These are phyloP conservation scores for Sylvilagus bachmani DNA, from an alignment of 2,113 vertebrate species.

Conservation along the genomic window DNA sequence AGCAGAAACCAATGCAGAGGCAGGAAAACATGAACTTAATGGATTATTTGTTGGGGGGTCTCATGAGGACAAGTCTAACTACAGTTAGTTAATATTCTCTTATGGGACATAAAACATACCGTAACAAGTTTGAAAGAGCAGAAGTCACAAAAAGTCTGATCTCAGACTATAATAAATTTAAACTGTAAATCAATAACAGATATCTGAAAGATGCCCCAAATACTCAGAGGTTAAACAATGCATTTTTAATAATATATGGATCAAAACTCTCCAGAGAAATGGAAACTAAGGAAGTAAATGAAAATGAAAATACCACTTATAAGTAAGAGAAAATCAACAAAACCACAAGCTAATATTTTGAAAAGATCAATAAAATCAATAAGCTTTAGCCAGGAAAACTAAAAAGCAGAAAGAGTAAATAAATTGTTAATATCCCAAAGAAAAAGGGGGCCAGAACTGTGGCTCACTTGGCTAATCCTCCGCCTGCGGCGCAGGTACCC, in stretches of 20 bases:
- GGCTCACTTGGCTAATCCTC: too few species aligned
- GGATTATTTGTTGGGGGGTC: not conserved
- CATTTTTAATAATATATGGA: not conserved
- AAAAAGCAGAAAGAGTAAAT: not conserved
- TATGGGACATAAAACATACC: not conserved
- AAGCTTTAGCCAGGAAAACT: not conserved
- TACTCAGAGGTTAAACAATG: not conserved
- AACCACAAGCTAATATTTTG: not conserved
- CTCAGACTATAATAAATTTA: not conserved
- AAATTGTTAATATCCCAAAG: constrained; percentile 30
- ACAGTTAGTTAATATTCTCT: not conserved
- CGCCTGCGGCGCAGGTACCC: too few species aligned
- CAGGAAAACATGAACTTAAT: not conserved
- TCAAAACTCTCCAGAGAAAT: constrained; percentile 16
- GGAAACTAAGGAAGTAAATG: not conserved
- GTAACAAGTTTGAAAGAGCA: not conserved
- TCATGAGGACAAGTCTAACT: not conserved
- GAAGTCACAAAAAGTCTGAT: not conserved
- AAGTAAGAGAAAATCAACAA: constrained; percentile 45
- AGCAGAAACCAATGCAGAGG: not conserved
- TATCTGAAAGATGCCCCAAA: not conserved
- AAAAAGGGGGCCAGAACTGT: not conserved
- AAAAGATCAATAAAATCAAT: constrained; percentile 10
- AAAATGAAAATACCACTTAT: not conserved
- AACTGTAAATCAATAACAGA: constrained; percentile 14